Percentiles rank a stretch among this genome's conserved stretches.
These are phyloP conservation scores for Microcebus murinus DNA, from an alignment of 2,113 vertebrate genomes.

Conservation along the genomic window DNA sequence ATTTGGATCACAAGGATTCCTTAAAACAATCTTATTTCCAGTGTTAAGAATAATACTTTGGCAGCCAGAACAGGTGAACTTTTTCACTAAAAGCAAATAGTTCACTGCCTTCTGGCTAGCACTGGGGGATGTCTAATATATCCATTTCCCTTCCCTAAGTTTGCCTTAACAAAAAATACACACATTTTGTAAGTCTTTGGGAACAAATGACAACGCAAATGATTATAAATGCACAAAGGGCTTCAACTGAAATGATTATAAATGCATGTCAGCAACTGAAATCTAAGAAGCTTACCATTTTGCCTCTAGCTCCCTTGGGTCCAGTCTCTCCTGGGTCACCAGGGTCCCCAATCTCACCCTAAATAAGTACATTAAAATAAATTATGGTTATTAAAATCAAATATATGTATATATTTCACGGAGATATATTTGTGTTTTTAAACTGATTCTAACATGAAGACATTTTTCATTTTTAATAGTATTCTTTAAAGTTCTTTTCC, in stretches of 20 bases:
- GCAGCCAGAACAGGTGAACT: background rate
- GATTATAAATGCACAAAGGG: background rate
- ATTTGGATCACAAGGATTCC: background rate
- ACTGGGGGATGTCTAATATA: background rate
- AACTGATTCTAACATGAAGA: background rate
- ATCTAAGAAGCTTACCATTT: constrained; percentile 43
- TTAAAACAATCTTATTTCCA: background rate
- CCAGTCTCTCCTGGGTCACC: constrained; percentile 59
- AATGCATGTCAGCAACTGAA: background rate
- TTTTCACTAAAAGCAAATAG: background rate
- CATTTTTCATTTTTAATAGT: background rate
- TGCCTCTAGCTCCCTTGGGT: constrained; percentile 75
- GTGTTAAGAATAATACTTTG: background rate
- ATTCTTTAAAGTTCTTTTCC: background rate
- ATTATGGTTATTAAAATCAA: background rate
- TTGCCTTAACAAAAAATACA: background rate
- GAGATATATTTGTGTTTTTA: background rate
- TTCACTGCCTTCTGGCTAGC: background rate
- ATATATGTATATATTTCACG: background rate
- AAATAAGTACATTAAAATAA: background rate
- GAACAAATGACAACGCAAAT: background rate
- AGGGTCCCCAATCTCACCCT: constrained; percentile 70
- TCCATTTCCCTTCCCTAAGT: background rate
- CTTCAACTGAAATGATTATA: background rate
- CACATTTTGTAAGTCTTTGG: background rate